A percentile compares a stretch with the other conserved stretches of the same genome.
These are phyloP conservation scores for Monopterus albus DNA, from an alignment of 2,113 vertebrate species.

Conservation along the genomic window DNA sequence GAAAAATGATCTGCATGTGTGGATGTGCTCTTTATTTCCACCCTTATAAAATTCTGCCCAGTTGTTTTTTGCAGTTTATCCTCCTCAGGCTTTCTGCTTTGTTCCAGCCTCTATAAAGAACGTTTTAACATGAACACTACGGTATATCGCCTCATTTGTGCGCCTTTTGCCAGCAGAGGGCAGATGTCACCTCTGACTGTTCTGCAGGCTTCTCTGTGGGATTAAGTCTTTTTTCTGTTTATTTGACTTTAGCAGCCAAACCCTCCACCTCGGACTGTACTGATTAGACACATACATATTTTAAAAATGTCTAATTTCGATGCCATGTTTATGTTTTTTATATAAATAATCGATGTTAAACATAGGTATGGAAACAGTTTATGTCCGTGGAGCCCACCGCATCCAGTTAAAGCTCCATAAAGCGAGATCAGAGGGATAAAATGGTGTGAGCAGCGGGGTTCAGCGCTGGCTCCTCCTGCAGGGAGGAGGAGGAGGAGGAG, in stretches of 20 bases:
- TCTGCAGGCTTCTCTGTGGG: background rate
- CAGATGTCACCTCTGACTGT: slow-evolving; percentile 34
- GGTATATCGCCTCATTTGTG: background rate
- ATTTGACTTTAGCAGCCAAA: background rate
- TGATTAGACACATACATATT: no score
- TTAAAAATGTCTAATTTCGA: no score
- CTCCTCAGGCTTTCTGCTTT: no score
- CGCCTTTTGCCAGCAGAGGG: slow-evolving; percentile 61
- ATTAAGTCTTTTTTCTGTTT: background rate
- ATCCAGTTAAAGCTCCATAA: slow-evolving; percentile 39
- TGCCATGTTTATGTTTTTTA: no score
- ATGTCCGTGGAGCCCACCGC: slow-evolving; percentile 4
- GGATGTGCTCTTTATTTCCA: background rate
- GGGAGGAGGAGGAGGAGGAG: slow-evolving; percentile 54
- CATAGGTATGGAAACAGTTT: background rate
- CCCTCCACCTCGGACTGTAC: background rate
- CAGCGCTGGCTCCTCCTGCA: slow-evolving; percentile 75
- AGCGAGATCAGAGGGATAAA: slow-evolving; percentile 57
- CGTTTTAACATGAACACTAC: no score
- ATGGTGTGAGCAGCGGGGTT: slow-evolving; percentile 44
- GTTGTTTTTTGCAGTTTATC: background rate
- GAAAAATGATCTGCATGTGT: slow-evolving; percentile 35
- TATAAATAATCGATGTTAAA: background rate
- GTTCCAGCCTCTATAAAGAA: no score
- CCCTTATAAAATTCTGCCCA: background rate